Percentiles rank a stretch among this genome's conserved stretches.
phyloP scores from a whole-genome alignment of 2,888 invertebrate species.

The Acrocera orbiculus region DNA sequence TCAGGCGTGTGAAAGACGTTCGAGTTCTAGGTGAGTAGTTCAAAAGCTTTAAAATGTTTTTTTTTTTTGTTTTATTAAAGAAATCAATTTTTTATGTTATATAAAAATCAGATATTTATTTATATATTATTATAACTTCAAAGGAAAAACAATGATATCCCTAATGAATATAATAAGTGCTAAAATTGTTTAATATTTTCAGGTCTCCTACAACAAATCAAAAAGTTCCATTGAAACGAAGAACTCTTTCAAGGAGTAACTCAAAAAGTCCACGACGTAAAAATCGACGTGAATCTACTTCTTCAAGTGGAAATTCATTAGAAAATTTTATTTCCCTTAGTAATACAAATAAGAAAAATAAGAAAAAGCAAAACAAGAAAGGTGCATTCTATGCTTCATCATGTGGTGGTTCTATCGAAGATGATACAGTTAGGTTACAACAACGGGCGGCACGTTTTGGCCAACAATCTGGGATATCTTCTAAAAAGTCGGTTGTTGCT shows the following conservation, averaged over 20 bases:
- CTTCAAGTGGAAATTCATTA: conserved; percentile 28
- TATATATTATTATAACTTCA: not conserved
- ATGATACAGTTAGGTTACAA: conserved; percentile 60
- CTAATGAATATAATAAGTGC: too few relatives aligned
- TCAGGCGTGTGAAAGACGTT: conserved; percentile 27
- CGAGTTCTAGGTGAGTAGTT: conserved; percentile 23
- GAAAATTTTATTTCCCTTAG: conserved; percentile 23
- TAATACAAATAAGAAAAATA: conserved; percentile 23
- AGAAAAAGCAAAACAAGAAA: conserved; percentile 29
- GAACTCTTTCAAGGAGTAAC: conserved; percentile 19
- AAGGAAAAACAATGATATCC: too few relatives aligned
- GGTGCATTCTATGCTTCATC: conserved; percentile 46
- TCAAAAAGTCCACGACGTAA: conserved; percentile 37
- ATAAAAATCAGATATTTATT: not conserved
- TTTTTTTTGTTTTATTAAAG: not conserved
- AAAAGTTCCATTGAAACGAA: conserved; percentile 16
- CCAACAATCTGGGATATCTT: conserved; percentile 14
- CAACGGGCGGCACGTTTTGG: conserved; percentile 79
- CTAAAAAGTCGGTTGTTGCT: conserved; percentile 22
- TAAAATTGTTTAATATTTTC: conserved; percentile 1
- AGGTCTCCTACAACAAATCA: conserved; percentile 7
- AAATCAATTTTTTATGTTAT: not conserved
- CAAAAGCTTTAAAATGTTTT: not conserved
- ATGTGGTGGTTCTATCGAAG: conserved; percentile 47
- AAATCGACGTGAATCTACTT: conserved; percentile 27